Evolutionary conservation across 2,888 invertebrate species (phyloP), one percentile per base, ranked within the genome.

Genomic region (Himalopsyche tibetana): DNA sequence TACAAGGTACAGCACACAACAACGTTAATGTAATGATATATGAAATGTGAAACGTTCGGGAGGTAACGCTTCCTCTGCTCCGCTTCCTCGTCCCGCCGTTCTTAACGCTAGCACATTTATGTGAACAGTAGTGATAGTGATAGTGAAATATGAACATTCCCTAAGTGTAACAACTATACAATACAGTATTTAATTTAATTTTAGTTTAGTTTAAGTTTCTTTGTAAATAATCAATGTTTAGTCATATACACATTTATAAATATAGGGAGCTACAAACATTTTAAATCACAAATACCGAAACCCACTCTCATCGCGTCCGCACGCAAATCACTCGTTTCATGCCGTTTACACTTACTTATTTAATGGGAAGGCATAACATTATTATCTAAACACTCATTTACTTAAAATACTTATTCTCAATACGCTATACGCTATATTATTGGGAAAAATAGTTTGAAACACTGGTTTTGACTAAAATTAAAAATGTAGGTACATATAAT

Each of bases 1-100:
- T 87, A 87, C 87, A 88, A 88, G 88, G 88, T 88, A 88, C 88
- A 88, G 87, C 87, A 88, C 88, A 88, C 88, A 88, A 87, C 87
- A 87, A 88, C 87, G 88, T 88, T 87, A 82, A 88, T 85, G 80
- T 42, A 69, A 87, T 88, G 85, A 83, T 80, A 87, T 85, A 83
- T 87, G 87, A 87, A 85, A 82, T 82, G 85, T 81, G 82, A 85
- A 42, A 55, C n/a, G 82, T 85, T 84, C 45, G 80, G 81, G 87
- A 84, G 84, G 87, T 80, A 84, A 85, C 86, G 56, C 84, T 80
- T 8, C 19, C 63, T 28, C 19, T 19, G 63, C 63, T 74, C 74
- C 74, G 36, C 74, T 83, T 56, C 74, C 51, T 55, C 45, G 40
- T 36, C 82, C 56, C 82, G 80, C 19, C 42, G 8, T 79, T 56